phyloP scores from a whole-genome alignment of 2,888 invertebrate species.

The Teinopalpus imperialis region DNA sequence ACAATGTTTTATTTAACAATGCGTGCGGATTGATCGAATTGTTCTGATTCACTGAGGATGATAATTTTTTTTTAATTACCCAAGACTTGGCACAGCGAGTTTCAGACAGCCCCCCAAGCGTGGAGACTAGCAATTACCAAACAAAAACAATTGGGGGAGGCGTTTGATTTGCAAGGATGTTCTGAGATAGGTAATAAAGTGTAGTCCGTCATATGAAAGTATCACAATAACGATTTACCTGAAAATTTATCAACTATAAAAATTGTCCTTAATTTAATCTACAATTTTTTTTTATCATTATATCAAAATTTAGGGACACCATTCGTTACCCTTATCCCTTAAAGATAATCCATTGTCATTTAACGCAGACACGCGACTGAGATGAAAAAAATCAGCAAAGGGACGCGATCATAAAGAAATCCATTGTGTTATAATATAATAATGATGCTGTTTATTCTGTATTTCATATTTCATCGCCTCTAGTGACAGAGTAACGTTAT shows the following conservation, averaged over 20 bases:
- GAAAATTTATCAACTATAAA: too few species aligned
- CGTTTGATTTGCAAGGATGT: neutral
- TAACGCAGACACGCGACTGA: conserved; percentile 16
- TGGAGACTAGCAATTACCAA: neutral
- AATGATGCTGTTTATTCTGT: conserved; percentile 38
- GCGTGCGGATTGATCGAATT: neutral
- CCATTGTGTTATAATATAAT: conserved; percentile 15
- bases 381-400: conserved; percentile 13
- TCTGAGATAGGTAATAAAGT: too few species aligned
- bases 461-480: conserved; percentile 51
- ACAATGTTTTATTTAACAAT: conserved; percentile 4
- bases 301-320: neutral
- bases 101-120: neutral
- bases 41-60: neutral
- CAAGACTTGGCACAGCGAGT: neutral
- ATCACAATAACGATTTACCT: too few species aligned
- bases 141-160: neutral
- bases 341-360: conserved; percentile 18
- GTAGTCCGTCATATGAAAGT: too few species aligned
- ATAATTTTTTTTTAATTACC: neutral
- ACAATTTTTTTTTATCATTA: too few species aligned
- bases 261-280: too few species aligned
- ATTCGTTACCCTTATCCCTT: conserved; percentile 2
- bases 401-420: conserved; percentile 3
- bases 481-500: conserved; percentile 13